Evolutionary conservation across 2,113 vertebrate genomes (phyloP), one percentile per base, ranked within the genome.

Genomic region (Archocentrus centrarchus): DNA sequence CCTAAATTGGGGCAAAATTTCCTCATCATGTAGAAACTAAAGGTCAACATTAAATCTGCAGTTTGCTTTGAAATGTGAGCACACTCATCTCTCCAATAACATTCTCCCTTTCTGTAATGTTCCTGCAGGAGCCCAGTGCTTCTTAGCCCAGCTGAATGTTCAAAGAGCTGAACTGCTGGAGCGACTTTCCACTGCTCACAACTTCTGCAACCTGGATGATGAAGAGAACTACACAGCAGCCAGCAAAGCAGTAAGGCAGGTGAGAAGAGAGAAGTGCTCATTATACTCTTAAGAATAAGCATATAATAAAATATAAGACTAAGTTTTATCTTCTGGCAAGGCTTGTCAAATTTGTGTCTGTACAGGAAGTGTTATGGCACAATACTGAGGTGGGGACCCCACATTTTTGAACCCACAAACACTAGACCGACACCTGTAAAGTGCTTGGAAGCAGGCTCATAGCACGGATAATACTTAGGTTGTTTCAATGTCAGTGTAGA

Each of bases 161-260:
- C 98, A 99, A 88, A 98, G 96, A 93, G 96, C 93, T 20, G 98
- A 98, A 83, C 96, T 99, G 91, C 82, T 99, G 89, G 98, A 99
- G 92, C 96, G 98, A 87, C 94, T 99, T 17, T 98, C 97, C 39
- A 98, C 96, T 22, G 97, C 98, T 77, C 97, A 97, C 89, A 98
- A 97, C 82, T 98, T 99, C 93, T 95, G 96, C 73, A 99, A 96
- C 82, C 95, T 99, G 96, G 98, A 99, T 0, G 97, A 98, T 2
- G 96, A 97, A 81, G 97, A 97, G 50, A 99, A 97, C 91, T 99
- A 97, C 85, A 95, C 85, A 3, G 97, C 97, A 53, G 98, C 98
- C 24, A 98, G 95, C 87, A 99, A 97, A 95, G 98, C 98, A 7
- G 90, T 99, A n/a, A 95, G 94, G 84, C 94, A 95, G 93, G 94